Percentiles rank a stretch among this genome's conserved stretches.
These are phyloP conservation scores for Atrina japonica DNA, from an alignment of 2,888 invertebrate genomes.

Conservation along the genomic window DNA sequence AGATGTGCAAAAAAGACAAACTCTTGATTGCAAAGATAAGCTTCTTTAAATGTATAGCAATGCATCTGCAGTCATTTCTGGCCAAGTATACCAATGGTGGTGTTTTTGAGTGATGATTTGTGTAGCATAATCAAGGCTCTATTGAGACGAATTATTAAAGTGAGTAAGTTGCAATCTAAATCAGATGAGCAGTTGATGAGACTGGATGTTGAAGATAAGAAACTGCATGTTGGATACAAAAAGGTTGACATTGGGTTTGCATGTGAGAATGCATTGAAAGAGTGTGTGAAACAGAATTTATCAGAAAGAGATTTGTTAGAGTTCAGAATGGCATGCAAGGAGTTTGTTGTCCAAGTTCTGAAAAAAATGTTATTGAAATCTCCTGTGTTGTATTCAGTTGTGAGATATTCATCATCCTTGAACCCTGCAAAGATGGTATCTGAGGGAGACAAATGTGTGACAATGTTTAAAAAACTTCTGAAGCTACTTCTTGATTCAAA, in stretches of 20 bases:
- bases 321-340: background rate
- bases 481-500: too few species aligned
- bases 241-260: slow-evolving; percentile 10
- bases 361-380: background rate
- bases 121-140: background rate
- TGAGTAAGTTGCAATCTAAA: background rate
- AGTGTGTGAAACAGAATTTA: background rate
- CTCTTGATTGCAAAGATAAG: slow-evolving; percentile 27
- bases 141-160: background rate
- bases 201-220: slow-evolving; percentile 1
- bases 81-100: slow-evolving; percentile 1
- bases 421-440: too few species aligned
- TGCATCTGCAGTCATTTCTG: slow-evolving; percentile 32
- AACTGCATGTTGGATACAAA: slow-evolving; percentile 3
- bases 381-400: background rate
- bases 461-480: too few species aligned
- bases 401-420: too few species aligned
- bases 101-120: slow-evolving; percentile 7
- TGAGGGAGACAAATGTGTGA: too few species aligned
- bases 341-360: background rate
- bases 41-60: slow-evolving; percentile 29
- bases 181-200: background rate
- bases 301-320: background rate
- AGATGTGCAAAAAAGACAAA: slow-evolving; percentile 5
- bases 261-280: background rate